A percentile compares a stretch with the other conserved stretches of the same genome.
These are phyloP conservation scores for Anhinga anhinga DNA, from an alignment of 2,113 vertebrate species.

Conservation along the genomic window DNA sequence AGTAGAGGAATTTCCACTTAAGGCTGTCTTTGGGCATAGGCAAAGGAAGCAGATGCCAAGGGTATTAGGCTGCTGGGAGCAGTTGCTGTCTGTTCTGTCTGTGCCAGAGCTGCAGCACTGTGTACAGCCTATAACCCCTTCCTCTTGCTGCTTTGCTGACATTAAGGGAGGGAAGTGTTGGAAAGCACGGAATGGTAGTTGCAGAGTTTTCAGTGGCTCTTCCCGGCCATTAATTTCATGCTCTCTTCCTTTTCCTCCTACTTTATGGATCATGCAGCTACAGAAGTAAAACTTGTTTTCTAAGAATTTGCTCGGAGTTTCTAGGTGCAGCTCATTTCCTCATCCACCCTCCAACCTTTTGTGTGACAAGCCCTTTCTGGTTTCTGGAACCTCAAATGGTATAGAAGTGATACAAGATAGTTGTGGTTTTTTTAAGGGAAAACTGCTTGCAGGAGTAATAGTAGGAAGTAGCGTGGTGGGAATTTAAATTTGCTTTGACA, in stretches of 20 bases:
- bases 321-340: not conserved
- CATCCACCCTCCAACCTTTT: not conserved
- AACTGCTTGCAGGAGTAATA: not conserved
- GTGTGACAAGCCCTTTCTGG: not conserved
- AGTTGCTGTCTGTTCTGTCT: not conserved
- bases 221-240: not conserved
- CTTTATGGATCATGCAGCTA: not conserved
- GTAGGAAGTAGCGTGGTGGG: conserved; percentile 22
- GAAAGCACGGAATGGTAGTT: not conserved
- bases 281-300: not conserved
- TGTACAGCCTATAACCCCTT: not conserved
- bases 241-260: not conserved
- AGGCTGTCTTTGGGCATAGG: not conserved
- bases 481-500: conserved; percentile 35
- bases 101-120: not conserved
- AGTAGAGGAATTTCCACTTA: not conserved
- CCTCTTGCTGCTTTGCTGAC: not conserved
- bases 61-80: not conserved
- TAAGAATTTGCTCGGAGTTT: not conserved
- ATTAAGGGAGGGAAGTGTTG: not conserved
- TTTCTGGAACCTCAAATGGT: not conserved
- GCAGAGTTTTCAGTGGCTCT: not conserved
- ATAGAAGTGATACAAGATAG: not conserved
- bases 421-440: not conserved
- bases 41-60: not conserved